Conservation (phyloP, 2,888 invertebrate genomes). For the Dynastes tityus region DNA sequence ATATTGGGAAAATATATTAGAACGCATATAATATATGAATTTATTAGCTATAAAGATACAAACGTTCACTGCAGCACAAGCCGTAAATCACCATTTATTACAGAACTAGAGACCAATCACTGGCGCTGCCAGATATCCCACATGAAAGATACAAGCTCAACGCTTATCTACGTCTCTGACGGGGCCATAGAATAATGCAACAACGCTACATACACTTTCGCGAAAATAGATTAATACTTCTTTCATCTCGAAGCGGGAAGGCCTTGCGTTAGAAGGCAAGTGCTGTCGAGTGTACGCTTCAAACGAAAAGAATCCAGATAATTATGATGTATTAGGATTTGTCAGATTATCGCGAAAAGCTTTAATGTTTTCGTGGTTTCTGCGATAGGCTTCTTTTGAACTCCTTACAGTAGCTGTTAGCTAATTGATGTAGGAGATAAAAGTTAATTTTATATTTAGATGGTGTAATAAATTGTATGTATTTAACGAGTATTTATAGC, state of each 20-base stretch:
- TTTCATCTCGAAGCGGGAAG: conserved; percentile 10
- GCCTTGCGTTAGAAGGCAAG: conserved; percentile 12
- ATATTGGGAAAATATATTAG: conserved; percentile 19
- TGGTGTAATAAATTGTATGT: not conserved
- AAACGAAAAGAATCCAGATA: conserved; percentile 30
- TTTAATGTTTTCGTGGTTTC: conserved; percentile 12
- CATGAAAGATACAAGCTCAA: conserved; percentile 27
- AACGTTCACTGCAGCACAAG: not conserved
- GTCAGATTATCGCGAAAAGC: conserved; percentile 5
- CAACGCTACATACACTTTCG: not conserved
- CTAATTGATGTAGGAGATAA: conserved; percentile 1
- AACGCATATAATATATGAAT: not conserved
- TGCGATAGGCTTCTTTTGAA: conserved; percentile 28
- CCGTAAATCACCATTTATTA: conserved; percentile 22
- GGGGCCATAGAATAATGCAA: conserved; percentile 2
- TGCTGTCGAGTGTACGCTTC: conserved; percentile 23
- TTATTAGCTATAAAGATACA: not conserved
- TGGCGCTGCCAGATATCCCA: conserved; percentile 16
- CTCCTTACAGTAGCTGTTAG: not conserved
- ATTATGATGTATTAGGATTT: conserved; percentile 31
- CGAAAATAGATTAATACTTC: not conserved
- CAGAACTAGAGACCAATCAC: conserved; percentile 14
- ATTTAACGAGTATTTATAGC: not conserved
- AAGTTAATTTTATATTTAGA: not conserved
- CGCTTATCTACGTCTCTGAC: conserved; percentile 26